Conservation (phyloP, 2,113 vertebrate genomes). For the Leptodactylus fuscus region DNA sequence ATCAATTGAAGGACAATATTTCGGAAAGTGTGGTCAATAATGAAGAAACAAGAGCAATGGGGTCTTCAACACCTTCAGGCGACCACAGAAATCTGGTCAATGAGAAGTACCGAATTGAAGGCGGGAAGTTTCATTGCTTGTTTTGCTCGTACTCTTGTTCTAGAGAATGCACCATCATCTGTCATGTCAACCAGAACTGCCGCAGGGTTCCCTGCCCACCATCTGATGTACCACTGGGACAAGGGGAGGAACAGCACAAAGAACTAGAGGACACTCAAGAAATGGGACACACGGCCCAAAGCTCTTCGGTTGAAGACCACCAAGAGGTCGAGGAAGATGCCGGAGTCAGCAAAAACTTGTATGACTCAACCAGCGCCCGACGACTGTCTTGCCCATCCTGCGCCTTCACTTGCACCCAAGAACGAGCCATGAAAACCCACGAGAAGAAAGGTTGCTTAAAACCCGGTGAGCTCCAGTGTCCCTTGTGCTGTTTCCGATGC, state of each 20-base stretch:
- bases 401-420: constrained; percentile 83
- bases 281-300: fast-evolving
- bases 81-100: not conserved
- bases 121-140: constrained; percentile 83
- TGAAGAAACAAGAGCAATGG: not conserved
- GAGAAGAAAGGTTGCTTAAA: constrained; percentile 80
- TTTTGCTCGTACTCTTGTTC: constrained; percentile 83
- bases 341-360: not conserved
- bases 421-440: constrained; percentile 80
- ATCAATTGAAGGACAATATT: not conserved
- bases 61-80: too few relatives aligned
- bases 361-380: not conserved
- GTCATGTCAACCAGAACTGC: constrained; percentile 78
- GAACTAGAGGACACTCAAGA: fast-evolving
- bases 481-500: constrained; percentile 79
- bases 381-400: constrained; percentile 81
- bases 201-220: constrained; percentile 66
- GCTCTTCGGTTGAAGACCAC: not conserved
- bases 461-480: constrained; percentile 74
- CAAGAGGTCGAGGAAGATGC: not conserved
- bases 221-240: constrained; percentile 65
- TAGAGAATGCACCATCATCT: constrained; percentile 77
- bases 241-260: constrained; percentile 51
- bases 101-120: constrained; percentile 71
- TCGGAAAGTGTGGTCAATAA: not conserved